A percentile compares a stretch with the other conserved stretches of the same genome.
phyloP scores from a whole-genome alignment of 2,797 vertebrate species.

The Salmo trutta region DNA sequence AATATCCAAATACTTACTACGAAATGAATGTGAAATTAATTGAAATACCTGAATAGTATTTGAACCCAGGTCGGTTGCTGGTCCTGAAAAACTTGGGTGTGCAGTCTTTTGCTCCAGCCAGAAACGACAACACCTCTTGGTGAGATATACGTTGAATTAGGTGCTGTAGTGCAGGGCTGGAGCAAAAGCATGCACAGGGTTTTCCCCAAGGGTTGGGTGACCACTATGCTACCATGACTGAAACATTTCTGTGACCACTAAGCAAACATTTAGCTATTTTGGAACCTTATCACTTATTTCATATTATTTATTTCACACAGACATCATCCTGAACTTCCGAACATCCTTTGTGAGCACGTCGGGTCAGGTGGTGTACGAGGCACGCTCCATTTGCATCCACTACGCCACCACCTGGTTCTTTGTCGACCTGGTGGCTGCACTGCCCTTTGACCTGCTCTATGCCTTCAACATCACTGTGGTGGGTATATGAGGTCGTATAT shows the following conservation, averaged over 20 bases:
- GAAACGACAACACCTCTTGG: not conserved
- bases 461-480: conserved; percentile 96
- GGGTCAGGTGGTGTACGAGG: conserved; percentile 92
- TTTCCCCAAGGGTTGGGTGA: not conserved
- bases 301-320: conserved; percentile 60
- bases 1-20: too few relatives aligned
- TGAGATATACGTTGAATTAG: not conserved
- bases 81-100: not conserved
- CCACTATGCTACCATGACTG: not conserved
- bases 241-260: not conserved
- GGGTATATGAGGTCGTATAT: conserved; percentile 58
- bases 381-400: conserved; percentile 93
- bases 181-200: not conserved
- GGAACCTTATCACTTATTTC: not conserved
- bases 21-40: too few relatives aligned
- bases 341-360: conserved; percentile 96
- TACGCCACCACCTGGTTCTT: conserved; percentile 98
- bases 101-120: not conserved
- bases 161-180: not conserved
- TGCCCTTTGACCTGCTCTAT: conserved; percentile 96
- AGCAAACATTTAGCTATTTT: not conserved
- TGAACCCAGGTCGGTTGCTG: too few relatives aligned
- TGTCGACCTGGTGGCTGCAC: conserved; percentile 91
- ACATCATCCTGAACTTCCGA: conserved; percentile 96
- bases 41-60: too few relatives aligned